A percentile compares a stretch with the other conserved stretches of the same genome.
phyloP scores from a whole-genome alignment of 2,888 invertebrate genomes.

The Pristionchus japonicus region DNA sequence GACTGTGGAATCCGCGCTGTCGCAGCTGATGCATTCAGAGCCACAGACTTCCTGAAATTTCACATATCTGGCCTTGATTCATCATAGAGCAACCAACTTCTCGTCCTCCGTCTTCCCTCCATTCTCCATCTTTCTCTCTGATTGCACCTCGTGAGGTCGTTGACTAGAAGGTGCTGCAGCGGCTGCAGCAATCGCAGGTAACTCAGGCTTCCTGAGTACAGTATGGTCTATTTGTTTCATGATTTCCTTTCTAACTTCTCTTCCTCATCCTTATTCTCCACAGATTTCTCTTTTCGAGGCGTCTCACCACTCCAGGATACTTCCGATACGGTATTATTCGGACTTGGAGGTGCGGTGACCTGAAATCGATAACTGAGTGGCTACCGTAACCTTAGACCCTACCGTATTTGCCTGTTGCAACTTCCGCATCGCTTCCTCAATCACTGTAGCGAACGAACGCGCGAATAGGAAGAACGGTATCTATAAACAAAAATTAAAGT shows the following conservation, averaged over 20 bases:
- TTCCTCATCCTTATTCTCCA: not conserved
- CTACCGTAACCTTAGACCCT: not conserved
- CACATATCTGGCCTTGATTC: not conserved
- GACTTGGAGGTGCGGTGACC: not conserved
- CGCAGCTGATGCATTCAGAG: not conserved
- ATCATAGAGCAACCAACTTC: not conserved
- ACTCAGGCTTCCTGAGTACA: too few relatives aligned
- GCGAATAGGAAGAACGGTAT: not conserved
- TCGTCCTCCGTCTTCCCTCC: too few relatives aligned
- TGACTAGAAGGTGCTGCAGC: too few relatives aligned
- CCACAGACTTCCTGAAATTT: not conserved
- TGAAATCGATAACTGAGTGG: not conserved
- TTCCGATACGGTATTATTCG: not conserved
- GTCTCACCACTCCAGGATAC: not conserved
- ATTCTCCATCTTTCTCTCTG: too few relatives aligned
- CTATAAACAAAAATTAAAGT: not conserved
- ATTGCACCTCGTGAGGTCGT: too few relatives aligned
- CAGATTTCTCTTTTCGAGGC: not conserved
- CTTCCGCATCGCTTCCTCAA: not conserved
- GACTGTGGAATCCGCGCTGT: not conserved
- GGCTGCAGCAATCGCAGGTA: too few relatives aligned
- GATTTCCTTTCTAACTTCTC: not conserved
- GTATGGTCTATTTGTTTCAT: too few relatives aligned
- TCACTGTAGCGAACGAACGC: not conserved
- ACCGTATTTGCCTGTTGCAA: not conserved